phyloP scores from a whole-genome alignment of 2,888 invertebrate species.

The Muschampia plurimacula region DNA sequence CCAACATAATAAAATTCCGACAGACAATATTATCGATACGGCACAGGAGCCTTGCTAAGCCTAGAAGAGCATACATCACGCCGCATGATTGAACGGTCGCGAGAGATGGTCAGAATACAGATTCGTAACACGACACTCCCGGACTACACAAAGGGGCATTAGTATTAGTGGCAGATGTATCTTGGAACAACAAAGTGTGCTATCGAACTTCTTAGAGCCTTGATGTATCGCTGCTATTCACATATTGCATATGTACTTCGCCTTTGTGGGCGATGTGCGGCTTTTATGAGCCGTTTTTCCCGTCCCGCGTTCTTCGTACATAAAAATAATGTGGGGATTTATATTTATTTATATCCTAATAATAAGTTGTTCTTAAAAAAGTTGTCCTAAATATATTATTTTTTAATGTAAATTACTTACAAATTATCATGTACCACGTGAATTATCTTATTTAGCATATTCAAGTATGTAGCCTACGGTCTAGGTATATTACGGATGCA shows the following conservation, averaged over 20 bases:
- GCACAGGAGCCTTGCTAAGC: constrained; percentile 26
- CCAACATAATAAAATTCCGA: constrained; percentile 17
- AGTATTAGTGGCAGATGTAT: constrained; percentile 61
- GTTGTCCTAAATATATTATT: too few species aligned
- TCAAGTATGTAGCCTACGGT: too few species aligned
- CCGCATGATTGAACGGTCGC: constrained; percentile 52
- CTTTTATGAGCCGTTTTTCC: constrained; percentile 16
- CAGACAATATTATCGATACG: constrained; percentile 24
- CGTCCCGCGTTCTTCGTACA: too few species aligned
- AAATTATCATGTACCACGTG: too few species aligned
- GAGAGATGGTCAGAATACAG: constrained; percentile 52
- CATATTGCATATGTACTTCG: constrained; percentile 27
- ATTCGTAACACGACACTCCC: constrained; percentile 59
- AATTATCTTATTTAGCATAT: too few species aligned
- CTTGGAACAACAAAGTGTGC: constrained; percentile 47
- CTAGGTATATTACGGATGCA: too few species aligned
- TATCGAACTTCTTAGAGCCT: constrained; percentile 49
- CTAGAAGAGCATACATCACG: constrained; percentile 35
- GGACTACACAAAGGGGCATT: constrained; percentile 61
- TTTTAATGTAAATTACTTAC: too few species aligned
- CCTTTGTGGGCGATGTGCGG: constrained; percentile 18
- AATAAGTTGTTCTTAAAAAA: too few species aligned
- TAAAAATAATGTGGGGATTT: too few species aligned
- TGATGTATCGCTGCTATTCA: constrained; percentile 47
- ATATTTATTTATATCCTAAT: too few species aligned